phyloP scores from a whole-genome alignment of 2,113 vertebrate species.

The Oreocharis arfaki region DNA sequence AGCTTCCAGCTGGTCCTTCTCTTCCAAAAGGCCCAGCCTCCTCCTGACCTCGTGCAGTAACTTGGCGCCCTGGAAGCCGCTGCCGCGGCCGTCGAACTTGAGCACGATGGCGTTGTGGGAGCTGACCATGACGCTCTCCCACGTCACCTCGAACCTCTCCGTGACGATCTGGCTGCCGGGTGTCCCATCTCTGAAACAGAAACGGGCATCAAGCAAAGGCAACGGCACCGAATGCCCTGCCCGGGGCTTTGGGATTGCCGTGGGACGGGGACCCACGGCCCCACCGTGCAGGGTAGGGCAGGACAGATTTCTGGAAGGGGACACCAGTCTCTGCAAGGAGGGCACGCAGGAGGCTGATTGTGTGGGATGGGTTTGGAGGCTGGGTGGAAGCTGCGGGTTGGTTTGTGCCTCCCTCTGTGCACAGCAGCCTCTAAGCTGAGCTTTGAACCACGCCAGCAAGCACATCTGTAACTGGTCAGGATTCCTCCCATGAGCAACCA shows the following conservation, averaged over 20 bases:
- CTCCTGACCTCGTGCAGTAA: slow-evolving; percentile 86
- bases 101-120: slow-evolving; percentile 83
- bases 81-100: slow-evolving; percentile 87
- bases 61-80: slow-evolving; percentile 91
- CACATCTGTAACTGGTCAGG: not conserved
- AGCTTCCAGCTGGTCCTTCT: slow-evolving; percentile 85
- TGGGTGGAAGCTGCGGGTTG: not conserved
- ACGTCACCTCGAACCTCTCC: slow-evolving; percentile 85
- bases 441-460: not conserved
- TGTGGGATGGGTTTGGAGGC: not conserved
- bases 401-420: not conserved
- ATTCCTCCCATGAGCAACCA: not conserved
- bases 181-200: slow-evolving; percentile 79
- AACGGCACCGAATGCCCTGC: fast-evolving
- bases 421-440: not conserved
- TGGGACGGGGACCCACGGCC: not conserved
- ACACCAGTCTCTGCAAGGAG: not conserved
- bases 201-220: not conserved
- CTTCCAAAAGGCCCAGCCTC: slow-evolving; percentile 83
- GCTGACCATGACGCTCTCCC: slow-evolving; percentile 91
- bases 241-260: fast-evolving
- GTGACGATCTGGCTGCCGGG: slow-evolving; percentile 89
- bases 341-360: not conserved
- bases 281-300: fast-evolving
- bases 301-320: not conserved